Evolutionary conservation across 2,797 vertebrate genomes (phyloP).

Genomic region (Prunella strophiata): DNA sequence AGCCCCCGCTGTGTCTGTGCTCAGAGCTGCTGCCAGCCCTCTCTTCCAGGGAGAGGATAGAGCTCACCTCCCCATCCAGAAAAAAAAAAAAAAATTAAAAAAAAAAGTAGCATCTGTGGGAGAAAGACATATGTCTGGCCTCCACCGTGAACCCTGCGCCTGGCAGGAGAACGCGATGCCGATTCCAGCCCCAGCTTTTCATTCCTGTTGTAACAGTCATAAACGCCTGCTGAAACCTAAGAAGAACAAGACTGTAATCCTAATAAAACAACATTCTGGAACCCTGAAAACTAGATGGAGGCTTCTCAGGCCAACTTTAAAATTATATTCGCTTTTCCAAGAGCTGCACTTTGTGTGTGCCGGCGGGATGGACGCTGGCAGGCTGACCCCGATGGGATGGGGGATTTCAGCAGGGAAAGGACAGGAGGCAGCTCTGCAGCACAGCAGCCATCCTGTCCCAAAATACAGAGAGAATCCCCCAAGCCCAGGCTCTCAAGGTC

Average conservation of each 20-base stretch:
- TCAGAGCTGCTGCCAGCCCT: conserved; percentile 23
- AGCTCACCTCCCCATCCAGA: conserved; percentile 36
- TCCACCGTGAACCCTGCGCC: conserved; percentile 66
- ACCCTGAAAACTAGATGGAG: conserved; percentile 69
- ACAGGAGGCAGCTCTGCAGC: not conserved
- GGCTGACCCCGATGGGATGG: not conserved
- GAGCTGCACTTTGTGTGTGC: conserved; percentile 18
- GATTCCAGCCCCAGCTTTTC: conserved; percentile 72
- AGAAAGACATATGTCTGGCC: conserved; percentile 67
- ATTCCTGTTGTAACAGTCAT: conserved; percentile 72
- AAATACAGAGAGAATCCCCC: not conserved
- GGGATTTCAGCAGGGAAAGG: not conserved
- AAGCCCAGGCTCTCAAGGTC: not conserved
- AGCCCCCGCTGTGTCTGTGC: not conserved
- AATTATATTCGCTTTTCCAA: conserved; percentile 45
- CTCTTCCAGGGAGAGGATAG: conserved; percentile 19
- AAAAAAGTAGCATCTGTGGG: conserved; percentile 60
- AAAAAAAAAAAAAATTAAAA: conserved; percentile 1
- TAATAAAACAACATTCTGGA: conserved; percentile 73
- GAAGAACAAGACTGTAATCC: conserved; percentile 71
- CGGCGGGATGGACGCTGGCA: not conserved
- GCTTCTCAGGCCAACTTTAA: conserved; percentile 59
- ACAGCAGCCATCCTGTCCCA: not conserved
- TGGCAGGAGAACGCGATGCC: conserved; percentile 61
- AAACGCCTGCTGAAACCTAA: conserved; percentile 73